These are phyloP conservation scores for Sericinus montela DNA, from an alignment of 2,888 invertebrate species.

Conservation along the genomic window DNA sequence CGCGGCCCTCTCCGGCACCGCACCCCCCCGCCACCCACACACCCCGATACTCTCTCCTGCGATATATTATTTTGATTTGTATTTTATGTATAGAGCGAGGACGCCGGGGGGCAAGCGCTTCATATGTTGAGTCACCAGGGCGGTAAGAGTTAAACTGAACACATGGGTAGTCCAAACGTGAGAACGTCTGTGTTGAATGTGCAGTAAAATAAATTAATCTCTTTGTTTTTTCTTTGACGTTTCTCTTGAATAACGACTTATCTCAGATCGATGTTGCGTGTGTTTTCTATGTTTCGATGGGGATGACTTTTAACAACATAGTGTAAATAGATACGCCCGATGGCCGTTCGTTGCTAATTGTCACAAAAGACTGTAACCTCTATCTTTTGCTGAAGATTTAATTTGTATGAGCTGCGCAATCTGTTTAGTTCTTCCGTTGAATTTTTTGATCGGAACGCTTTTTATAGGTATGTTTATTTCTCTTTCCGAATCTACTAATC, in stretches of 20 bases:
- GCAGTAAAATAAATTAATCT: conserved; percentile 67
- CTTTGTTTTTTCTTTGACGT: conserved; percentile 78
- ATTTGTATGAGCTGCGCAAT: conserved; percentile 79
- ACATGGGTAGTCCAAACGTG: conserved; percentile 75
- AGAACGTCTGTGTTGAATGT: conserved; percentile 80
- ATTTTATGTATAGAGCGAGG: conserved; percentile 91
- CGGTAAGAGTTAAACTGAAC: conserved; percentile 86
- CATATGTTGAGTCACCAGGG: conserved; percentile 95
- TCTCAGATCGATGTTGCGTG: conserved; percentile 78
- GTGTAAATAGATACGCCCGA: conserved; percentile 78
- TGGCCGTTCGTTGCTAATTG: conserved; percentile 79
- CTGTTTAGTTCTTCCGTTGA: conserved; percentile 50
- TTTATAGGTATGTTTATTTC: conserved; percentile 58
- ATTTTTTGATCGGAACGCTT: conserved; percentile 70
- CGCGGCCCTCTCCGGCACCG: conserved; percentile 32
- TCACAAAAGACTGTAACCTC: conserved; percentile 76
- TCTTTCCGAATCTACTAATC: conserved; percentile 67
- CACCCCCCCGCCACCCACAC: conserved; percentile 62
- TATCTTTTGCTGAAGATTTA: conserved; percentile 78
- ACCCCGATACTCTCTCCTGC: conserved; percentile 75
- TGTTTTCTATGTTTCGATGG: conserved; percentile 78
- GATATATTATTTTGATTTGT: conserved; percentile 79
- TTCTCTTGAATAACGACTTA: conserved; percentile 78
- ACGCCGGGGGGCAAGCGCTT: conserved; percentile 93
- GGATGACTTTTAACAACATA: conserved; percentile 70